Evolutionary conservation across 1,140 invertebrate genomes (phyloP), one percentile per base, ranked within the genome.

Genomic region (Caenorhabditis remanei): DNA sequence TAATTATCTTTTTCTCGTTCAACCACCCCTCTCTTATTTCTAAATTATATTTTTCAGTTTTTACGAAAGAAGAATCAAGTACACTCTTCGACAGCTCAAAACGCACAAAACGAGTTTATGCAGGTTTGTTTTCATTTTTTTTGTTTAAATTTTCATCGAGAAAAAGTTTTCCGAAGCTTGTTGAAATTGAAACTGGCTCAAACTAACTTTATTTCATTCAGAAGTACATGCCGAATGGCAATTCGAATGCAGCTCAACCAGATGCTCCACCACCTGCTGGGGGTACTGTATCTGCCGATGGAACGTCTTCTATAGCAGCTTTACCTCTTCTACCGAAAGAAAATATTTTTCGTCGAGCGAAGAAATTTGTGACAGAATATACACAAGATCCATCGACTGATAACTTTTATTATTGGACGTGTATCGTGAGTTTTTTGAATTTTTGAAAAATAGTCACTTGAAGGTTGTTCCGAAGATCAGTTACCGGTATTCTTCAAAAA

Each of bases 371-470:
- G 53, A 32, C 32, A 6, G 50, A 84, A 9, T 84, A 84, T 58
- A 79, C 71, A 79, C 71, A 79, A 14, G 86, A 87, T 55, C 75
- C 86, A 6, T 87, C 86, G 16, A 58, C 21, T 2, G 86, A 87
- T 32, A 50, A 40, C 5, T 84, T 48, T 67, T 87, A 87, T 61
- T 71, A 75, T 65, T 87, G 87, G 87, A 87, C 82, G 5, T 65
- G 56, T 50, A 19, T 84, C 48, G 83, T 84, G 13, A 56, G 79
- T 56, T 55, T 40, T 50, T 13, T 8, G n/a, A 5, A 75, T 43
- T 7, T 43, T 67, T 21, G 48, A 43, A 14, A n/a, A 21, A 32
- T 32, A 32, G 2, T 0, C 32, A 32, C 32, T 32, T 32, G 32
- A 32, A 32, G 32, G 0, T 32, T 32, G 32, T 32, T 32, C 32